phyloP scores from a whole-genome alignment of 2,797 vertebrate species.

The Fratercula arctica region DNA sequence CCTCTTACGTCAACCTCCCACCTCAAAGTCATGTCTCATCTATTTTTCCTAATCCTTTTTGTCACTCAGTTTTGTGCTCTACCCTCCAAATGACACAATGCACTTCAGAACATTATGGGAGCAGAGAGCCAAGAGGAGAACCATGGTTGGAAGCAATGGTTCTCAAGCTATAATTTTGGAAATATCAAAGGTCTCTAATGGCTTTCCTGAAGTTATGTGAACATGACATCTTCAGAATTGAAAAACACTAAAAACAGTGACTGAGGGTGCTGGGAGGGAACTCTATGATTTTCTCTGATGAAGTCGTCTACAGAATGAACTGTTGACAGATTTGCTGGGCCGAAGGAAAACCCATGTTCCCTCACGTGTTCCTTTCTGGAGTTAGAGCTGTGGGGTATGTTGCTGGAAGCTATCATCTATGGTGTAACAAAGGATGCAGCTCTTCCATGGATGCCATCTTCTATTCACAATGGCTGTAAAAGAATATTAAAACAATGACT shows the following conservation, averaged over 20 bases:
- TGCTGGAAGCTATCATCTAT: not conserved
- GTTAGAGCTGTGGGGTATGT: accelerated
- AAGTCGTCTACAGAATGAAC: not conserved
- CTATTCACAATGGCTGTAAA: not conserved
- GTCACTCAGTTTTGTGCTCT: constrained; percentile 25
- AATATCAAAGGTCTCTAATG: not conserved
- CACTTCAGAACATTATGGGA: not conserved
- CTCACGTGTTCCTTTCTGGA: not conserved
- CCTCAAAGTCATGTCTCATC: not conserved
- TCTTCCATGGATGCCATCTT: not conserved
- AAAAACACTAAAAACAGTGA: not conserved
- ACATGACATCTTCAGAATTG: not conserved
- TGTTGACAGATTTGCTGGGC: not conserved
- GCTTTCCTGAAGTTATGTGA: not conserved
- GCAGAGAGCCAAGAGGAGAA: not conserved
- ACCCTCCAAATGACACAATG: not conserved
- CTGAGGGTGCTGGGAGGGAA: not conserved
- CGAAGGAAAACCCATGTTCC: not conserved
- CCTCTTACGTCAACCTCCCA: not conserved
- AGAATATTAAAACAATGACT: not conserved
- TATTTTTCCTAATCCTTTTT: constrained; percentile 14
- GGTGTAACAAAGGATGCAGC: not conserved
- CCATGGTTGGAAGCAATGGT: not conserved
- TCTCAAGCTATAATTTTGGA: not conserved
- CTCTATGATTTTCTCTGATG: not conserved